These are phyloP conservation scores for Lasius fuliginosus DNA, from an alignment of 2,888 invertebrate species.

Conservation along the genomic window DNA sequence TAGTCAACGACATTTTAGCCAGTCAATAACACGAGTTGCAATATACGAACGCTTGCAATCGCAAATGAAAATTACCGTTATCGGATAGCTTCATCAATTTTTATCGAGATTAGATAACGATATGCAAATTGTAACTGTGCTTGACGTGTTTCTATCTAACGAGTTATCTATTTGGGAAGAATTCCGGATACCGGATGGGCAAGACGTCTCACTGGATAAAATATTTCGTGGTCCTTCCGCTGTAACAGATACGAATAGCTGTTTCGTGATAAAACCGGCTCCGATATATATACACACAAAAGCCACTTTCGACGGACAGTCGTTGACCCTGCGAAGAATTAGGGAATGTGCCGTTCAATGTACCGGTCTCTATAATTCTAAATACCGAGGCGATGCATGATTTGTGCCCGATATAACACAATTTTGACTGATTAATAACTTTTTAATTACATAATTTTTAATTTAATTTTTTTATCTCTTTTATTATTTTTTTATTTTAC, in stretches of 20 bases:
- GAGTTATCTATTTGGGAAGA: background rate
- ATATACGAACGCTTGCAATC: conserved; percentile 17
- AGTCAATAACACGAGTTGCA: background rate
- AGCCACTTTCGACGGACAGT: conserved; percentile 74
- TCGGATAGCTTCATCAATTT: background rate
- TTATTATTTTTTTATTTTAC: background rate
- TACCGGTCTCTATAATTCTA: conserved; percentile 53
- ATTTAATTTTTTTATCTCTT: background rate
- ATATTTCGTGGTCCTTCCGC: background rate
- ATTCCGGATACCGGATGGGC: background rate
- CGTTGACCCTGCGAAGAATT: conserved; percentile 77
- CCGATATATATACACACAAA: conserved; percentile 42
- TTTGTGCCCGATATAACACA: conserved; percentile 6
- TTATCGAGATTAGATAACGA: background rate
- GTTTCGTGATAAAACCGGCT: conserved; percentile 57
- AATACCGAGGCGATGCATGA: conserved; percentile 60
- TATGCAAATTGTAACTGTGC: conserved; percentile 15
- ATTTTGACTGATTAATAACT: background rate
- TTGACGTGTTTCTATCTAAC: conserved; percentile 6
- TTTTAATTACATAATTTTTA: background rate
- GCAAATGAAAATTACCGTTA: conserved; percentile 50
- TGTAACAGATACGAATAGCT: conserved; percentile 2
- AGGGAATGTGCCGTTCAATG: conserved; percentile 66
- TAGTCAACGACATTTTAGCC: background rate
- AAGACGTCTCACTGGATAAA: background rate